Conservation (phyloP, 2,113 vertebrate species). For the Porphyrio hochstetteri region DNA sequence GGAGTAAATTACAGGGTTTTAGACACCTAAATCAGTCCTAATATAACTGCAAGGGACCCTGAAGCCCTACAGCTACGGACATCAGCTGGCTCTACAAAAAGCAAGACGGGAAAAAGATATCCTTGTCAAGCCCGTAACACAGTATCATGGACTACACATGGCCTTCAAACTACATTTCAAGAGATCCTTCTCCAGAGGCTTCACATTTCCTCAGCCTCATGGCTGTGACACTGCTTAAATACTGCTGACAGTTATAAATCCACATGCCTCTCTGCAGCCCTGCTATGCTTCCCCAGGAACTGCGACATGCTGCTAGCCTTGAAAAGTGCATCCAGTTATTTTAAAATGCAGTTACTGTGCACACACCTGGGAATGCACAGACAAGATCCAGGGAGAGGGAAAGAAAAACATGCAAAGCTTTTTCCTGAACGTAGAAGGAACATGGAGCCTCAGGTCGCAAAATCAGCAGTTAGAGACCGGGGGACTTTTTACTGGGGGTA, state of each 20-base stretch:
- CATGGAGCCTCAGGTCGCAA: neutral
- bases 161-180: neutral
- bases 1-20: neutral
- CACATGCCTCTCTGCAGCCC: neutral
- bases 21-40: neutral
- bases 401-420: neutral
- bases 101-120: neutral
- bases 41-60: neutral
- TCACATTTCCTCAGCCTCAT: neutral
- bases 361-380: constrained; percentile 5
- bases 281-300: neutral
- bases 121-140: neutral
- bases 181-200: neutral
- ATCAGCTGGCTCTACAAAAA: neutral
- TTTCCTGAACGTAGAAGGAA: neutral
- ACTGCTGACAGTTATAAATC: neutral
- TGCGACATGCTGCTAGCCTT: neutral
- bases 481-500: neutral
- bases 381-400: neutral
- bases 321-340: neutral
- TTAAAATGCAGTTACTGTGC: neutral
- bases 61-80: neutral
- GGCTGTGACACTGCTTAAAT: neutral
- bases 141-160: neutral
- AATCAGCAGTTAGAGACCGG: neutral